A percentile compares a stretch with the other conserved stretches of the same genome.
Conservation (phyloP, 1,140 invertebrate genomes). For the Maconellicoccus hirsutus region DNA sequence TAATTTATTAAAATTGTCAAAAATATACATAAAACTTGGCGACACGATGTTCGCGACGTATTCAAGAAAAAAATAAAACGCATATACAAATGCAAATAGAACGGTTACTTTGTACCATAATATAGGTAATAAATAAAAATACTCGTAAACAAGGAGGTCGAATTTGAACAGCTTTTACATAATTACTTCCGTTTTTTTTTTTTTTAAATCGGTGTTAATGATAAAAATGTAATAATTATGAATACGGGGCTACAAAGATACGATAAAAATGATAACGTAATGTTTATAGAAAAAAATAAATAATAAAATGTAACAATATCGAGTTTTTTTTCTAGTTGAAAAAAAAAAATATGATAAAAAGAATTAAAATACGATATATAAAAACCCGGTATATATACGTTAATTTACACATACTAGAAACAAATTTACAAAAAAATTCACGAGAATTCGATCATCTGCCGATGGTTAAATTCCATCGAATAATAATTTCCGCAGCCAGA, state of each 20-base stretch:
- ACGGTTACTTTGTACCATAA: not conserved
- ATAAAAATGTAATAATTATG: not conserved
- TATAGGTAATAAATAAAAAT: not conserved
- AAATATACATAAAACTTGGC: not conserved
- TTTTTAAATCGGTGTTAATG: not conserved
- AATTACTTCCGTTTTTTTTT: too few species aligned
- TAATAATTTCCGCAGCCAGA: too few species aligned
- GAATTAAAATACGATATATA: slow-evolving; percentile 6
- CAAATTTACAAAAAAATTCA: not conserved
- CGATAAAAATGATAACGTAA: not conserved
- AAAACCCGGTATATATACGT: not conserved
- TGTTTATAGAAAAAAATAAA: not conserved
- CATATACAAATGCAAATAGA: not conserved
- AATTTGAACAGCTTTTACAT: too few species aligned
- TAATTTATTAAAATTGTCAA: slow-evolving; percentile 6
- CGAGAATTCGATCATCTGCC: too few species aligned
- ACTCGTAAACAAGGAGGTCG: too few species aligned
- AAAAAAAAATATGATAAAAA: not conserved
- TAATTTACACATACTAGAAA: not conserved
- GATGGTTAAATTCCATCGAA: too few species aligned
- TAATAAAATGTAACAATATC: not conserved
- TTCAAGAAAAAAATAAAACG: not conserved
- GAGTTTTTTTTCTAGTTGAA: not conserved
- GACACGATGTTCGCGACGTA: not conserved
- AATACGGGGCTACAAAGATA: not conserved